A percentile compares a stretch with the other conserved stretches of the same genome.
Evolutionary conservation across 2,797 vertebrate genomes (phyloP).

Genomic region (Paratrypauchen microcephalus): DNA sequence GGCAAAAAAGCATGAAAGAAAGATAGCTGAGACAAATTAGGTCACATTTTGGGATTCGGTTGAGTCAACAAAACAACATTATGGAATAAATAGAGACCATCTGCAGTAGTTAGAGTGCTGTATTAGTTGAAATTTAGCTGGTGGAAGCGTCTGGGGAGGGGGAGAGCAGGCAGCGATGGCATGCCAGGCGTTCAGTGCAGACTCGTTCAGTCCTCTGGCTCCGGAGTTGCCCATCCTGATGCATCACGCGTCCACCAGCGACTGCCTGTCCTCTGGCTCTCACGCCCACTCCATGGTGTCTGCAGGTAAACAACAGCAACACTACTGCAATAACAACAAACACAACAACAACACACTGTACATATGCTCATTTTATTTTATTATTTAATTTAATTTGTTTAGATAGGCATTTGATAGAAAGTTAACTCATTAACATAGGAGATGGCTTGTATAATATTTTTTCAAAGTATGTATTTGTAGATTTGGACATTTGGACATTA

Average conservation of each 20-base stretch:
- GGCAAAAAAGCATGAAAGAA: slow-evolving; percentile 13
- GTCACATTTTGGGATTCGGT: neutral
- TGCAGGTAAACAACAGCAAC: slow-evolving; percentile 69
- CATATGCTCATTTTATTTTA: neutral
- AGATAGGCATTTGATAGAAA: neutral
- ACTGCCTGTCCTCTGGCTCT: slow-evolving; percentile 88
- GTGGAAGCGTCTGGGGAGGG: neutral
- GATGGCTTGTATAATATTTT: too few relatives aligned
- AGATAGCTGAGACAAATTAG: slow-evolving; percentile 10
- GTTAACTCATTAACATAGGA: neutral
- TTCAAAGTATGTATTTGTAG: too few relatives aligned
- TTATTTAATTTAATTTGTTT: too few relatives aligned
- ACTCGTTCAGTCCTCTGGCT: slow-evolving; percentile 86
- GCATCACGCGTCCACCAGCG: slow-evolving; percentile 86
- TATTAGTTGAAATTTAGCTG: neutral
- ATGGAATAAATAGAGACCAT: neutral
- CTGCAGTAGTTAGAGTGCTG: neutral
- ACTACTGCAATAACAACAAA: neutral
- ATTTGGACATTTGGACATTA: too few relatives aligned
- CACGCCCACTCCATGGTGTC: slow-evolving; percentile 91
- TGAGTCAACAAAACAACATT: slow-evolving; percentile 8
- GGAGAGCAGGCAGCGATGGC: slow-evolving; percentile 77
- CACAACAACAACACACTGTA: neutral
- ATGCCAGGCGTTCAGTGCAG: slow-evolving; percentile 89
- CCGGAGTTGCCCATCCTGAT: slow-evolving; percentile 93